Conservation (phyloP, 2,797 vertebrate genomes). For the Typhlichthys eigenmanni region DNA sequence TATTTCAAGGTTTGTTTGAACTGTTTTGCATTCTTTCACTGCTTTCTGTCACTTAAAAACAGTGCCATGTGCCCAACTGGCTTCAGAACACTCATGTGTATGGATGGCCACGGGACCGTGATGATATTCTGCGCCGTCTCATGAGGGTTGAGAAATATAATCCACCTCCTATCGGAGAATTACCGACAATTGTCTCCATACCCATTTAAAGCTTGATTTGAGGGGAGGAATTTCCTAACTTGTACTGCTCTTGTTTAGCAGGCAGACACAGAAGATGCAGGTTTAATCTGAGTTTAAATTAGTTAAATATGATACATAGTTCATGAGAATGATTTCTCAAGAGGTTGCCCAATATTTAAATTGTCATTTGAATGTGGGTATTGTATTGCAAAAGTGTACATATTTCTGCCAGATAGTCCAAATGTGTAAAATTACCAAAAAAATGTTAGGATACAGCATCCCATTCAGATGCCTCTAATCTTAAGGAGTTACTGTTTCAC, state of each 20-base stretch:
- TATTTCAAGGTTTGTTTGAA: neutral
- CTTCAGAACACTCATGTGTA: slow-evolving; percentile 83
- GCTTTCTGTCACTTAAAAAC: slow-evolving; percentile 2
- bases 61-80: slow-evolving; percentile 83
- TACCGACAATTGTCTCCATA: slow-evolving; percentile 83
- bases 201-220: slow-evolving; percentile 63
- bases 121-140: slow-evolving; percentile 81
- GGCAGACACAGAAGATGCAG: too few species aligned
- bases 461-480: neutral
- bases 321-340: neutral
- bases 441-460: too few species aligned
- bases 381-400: neutral
- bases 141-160: slow-evolving; percentile 85
- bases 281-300: too few species aligned
- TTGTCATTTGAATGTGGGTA: neutral
- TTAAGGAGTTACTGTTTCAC: neutral
- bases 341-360: neutral
- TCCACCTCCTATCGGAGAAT: slow-evolving; percentile 78
- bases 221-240: too few species aligned
- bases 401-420: neutral
- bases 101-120: slow-evolving; percentile 77
- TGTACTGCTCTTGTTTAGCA: too few species aligned
- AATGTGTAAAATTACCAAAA: neutral
- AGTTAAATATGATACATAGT: neutral
- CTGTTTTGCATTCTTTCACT: neutral